A percentile compares a stretch with the other conserved stretches of the same genome.
Conservation (phyloP, 2,113 vertebrate genomes). For the Sinocyclocheilus anshuiensis region DNA sequence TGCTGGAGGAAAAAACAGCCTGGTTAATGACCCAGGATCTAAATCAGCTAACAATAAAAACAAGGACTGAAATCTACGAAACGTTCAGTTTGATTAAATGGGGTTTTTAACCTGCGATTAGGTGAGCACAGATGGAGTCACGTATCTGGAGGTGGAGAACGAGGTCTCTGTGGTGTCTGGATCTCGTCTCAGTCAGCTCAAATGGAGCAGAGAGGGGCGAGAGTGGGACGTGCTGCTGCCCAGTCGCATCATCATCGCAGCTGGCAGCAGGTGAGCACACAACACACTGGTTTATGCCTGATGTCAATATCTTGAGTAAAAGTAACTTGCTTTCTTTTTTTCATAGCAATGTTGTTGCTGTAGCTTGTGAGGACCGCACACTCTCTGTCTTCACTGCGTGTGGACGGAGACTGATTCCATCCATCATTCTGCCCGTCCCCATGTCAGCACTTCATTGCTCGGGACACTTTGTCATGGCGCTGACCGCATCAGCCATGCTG, state of each 20-base stretch:
- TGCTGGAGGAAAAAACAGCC: neutral
- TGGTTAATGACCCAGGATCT: too few species aligned
- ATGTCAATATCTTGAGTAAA: neutral
- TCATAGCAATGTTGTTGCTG: constrained; percentile 86
- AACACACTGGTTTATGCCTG: too few species aligned
- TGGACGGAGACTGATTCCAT: constrained; percentile 90
- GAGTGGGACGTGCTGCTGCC: constrained; percentile 92
- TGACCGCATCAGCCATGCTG: constrained; percentile 86
- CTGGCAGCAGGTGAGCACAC: constrained; percentile 85
- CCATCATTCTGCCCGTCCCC: constrained; percentile 86
- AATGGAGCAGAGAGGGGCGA: constrained; percentile 87
- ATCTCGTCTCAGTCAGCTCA: constrained; percentile 88
- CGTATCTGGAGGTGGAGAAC: constrained; percentile 95
- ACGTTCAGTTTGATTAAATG: neutral
- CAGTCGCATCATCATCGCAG: constrained; percentile 85
- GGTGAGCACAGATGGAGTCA: constrained; percentile 88
- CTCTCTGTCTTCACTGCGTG: constrained; percentile 90
- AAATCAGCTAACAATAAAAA: neutral
- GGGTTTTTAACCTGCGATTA: constrained; percentile 59
- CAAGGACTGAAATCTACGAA: neutral
- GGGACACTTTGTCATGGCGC: constrained; percentile 88
- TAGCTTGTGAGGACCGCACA: constrained; percentile 89
- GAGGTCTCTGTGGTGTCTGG: constrained; percentile 84
- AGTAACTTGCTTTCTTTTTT: neutral
- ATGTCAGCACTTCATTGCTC: constrained; percentile 91